These are phyloP conservation scores for Cephus cinctus DNA, from an alignment of 1,140 invertebrate species.

Conservation along the genomic window DNA sequence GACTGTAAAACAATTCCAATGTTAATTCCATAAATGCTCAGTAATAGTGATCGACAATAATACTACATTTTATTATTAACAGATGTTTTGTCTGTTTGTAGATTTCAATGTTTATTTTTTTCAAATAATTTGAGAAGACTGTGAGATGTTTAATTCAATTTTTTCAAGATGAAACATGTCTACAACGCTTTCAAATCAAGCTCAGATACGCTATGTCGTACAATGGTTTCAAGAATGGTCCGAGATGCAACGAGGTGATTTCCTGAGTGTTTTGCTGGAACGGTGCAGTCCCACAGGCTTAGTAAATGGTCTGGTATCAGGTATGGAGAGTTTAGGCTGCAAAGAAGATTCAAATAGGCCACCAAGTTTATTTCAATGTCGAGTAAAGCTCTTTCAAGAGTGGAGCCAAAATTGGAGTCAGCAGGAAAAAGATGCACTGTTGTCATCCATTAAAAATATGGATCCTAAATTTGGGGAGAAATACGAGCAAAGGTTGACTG, in stretches of 20 bases:
- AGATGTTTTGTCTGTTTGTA: too few relatives aligned
- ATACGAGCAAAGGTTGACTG: constrained; percentile 62
- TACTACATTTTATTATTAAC: too few relatives aligned
- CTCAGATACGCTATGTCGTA: constrained; percentile 74
- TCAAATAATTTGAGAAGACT: too few relatives aligned
- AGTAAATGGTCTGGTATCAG: constrained; percentile 73
- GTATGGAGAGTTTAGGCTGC: constrained; percentile 66
- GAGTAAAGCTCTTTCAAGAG: constrained; percentile 83
- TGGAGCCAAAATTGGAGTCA: constrained; percentile 82
- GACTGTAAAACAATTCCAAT: too few relatives aligned
- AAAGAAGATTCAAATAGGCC: constrained; percentile 65
- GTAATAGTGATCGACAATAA: too few relatives aligned
- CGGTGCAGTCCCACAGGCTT: constrained; percentile 61
- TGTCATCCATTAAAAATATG: constrained; percentile 67
- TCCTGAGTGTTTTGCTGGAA: constrained; percentile 74
- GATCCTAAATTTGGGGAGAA: constrained; percentile 72
- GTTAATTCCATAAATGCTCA: too few relatives aligned
- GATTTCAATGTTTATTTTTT: too few relatives aligned
- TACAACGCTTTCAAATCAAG: constrained; percentile 60
- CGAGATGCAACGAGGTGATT: constrained; percentile 81
- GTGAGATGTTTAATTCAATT: too few relatives aligned
- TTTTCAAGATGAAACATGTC: constrained; percentile 40
- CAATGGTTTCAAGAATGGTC: constrained; percentile 91
- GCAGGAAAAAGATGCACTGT: constrained; percentile 70
- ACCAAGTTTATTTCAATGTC: constrained; percentile 84